Evolutionary conservation across 2,888 invertebrate genomes (phyloP).

Genomic region (Polyploca ridens): DNA sequence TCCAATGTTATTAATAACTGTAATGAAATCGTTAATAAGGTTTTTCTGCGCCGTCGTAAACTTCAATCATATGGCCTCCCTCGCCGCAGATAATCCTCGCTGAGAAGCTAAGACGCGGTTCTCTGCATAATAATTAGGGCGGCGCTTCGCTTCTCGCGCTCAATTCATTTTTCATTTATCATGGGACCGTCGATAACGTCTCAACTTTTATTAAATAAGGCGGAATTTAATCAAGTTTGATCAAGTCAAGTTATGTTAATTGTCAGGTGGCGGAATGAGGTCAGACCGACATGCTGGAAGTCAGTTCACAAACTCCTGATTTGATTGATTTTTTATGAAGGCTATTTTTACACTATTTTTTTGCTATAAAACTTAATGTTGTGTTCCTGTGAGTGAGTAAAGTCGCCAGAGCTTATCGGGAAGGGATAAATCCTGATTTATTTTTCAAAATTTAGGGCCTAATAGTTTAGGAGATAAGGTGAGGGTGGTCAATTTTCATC

Average conservation of each 20-base stretch:
- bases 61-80: neutral
- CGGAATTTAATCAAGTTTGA: conserved; percentile 1
- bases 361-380: no score
- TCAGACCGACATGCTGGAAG: neutral
- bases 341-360: neutral
- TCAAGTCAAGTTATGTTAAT: neutral
- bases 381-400: no score
- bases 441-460: no score
- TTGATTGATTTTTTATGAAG: neutral
- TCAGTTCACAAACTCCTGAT: neutral
- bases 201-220: neutral
- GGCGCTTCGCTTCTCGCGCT: neutral
- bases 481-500: no score
- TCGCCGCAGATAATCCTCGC: neutral
- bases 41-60: neutral
- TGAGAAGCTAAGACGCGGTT: neutral
- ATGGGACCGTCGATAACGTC: neutral
- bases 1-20: no score
- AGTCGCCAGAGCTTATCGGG: no score
- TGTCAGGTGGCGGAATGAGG: neutral
- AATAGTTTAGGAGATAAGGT: no score
- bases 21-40: neutral
- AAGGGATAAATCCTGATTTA: no score
- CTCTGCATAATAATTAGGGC: neutral
- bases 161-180: neutral